phyloP scores from a whole-genome alignment of 2,888 invertebrate species.

The Theretra japonica region DNA sequence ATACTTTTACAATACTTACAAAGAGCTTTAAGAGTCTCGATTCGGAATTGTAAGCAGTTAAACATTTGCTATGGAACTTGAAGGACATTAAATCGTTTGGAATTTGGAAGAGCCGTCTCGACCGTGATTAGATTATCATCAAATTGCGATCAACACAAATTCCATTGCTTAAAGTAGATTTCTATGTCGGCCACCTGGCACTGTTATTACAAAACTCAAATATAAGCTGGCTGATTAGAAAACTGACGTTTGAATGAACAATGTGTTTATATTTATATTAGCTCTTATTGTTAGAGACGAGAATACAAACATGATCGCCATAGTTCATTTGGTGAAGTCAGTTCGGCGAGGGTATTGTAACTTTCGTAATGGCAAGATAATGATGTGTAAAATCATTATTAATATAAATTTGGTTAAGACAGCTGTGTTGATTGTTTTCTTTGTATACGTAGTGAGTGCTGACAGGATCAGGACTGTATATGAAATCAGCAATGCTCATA shows the following conservation, averaged over 20 bases:
- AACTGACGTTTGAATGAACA: neutral
- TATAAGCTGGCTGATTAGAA: neutral
- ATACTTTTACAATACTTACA: neutral
- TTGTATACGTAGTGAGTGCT: neutral
- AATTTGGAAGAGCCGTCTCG: neutral
- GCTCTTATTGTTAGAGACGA: slow-evolving; percentile 1
- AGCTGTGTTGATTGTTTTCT: neutral
- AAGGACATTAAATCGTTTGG: neutral
- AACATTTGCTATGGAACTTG: neutral
- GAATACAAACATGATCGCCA: neutral
- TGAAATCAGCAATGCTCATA: slow-evolving; percentile 8
- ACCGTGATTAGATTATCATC: slow-evolving; percentile 6
- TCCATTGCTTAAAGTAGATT: neutral
- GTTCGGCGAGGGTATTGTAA: neutral
- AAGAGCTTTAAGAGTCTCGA: neutral
- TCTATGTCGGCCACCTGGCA: neutral
- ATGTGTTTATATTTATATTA: neutral
- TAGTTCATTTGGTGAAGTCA: neutral
- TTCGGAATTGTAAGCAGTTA: neutral
- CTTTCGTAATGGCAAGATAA: neutral
- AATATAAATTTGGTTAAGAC: neutral
- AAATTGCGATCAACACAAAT: neutral
- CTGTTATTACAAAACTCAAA: neutral
- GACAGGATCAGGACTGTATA: neutral
- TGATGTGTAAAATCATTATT: no score